Percentiles rank a stretch among this genome's conserved stretches.
Evolutionary conservation across 2,888 invertebrate genomes (phyloP).

Genomic region (Geotrupes spiniger): DNA sequence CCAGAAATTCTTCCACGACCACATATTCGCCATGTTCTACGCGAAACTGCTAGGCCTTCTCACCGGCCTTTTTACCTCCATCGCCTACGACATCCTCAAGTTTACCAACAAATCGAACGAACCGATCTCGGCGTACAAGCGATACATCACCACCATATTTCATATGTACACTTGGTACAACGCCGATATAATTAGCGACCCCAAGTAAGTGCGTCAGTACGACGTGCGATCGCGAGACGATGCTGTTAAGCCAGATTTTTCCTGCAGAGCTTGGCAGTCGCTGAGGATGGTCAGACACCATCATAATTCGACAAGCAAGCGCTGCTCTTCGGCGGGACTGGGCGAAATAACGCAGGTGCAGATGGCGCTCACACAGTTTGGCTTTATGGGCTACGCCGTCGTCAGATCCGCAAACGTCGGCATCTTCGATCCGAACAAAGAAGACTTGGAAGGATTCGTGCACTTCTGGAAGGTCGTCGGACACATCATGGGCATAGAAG

Average conservation of each 20-base stretch:
- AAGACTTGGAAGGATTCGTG: conserved; percentile 70
- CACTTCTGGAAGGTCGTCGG: conserved; percentile 86
- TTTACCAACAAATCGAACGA: conserved; percentile 70
- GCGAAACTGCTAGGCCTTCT: conserved; percentile 76
- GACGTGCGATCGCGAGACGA: background rate
- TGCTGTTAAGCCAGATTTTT: background rate
- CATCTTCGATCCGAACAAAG: conserved; percentile 56
- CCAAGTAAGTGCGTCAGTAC: conserved; percentile 54
- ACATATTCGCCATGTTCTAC: conserved; percentile 67
- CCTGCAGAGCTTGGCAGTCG: conserved; percentile 64
- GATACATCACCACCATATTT: conserved; percentile 76
- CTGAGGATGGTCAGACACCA: conserved; percentile 63
- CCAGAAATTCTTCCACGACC: conserved; percentile 66
- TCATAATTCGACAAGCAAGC: conserved; percentile 62
- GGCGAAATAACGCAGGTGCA: conserved; percentile 75
- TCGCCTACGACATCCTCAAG: conserved; percentile 67
- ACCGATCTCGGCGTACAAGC: conserved; percentile 63
- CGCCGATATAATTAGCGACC: conserved; percentile 61
- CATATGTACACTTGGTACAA: conserved; percentile 82
- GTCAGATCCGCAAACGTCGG: conserved; percentile 65
- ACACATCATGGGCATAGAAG: conserved; percentile 76
- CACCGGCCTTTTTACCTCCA: conserved; percentile 70
- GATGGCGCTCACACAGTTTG: conserved; percentile 82
- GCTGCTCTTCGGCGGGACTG: conserved; percentile 47
- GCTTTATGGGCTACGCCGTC: conserved; percentile 76